These are phyloP conservation scores for Rhopalosiphum padi DNA, from an alignment of 1,140 invertebrate species.

Conservation along the genomic window DNA sequence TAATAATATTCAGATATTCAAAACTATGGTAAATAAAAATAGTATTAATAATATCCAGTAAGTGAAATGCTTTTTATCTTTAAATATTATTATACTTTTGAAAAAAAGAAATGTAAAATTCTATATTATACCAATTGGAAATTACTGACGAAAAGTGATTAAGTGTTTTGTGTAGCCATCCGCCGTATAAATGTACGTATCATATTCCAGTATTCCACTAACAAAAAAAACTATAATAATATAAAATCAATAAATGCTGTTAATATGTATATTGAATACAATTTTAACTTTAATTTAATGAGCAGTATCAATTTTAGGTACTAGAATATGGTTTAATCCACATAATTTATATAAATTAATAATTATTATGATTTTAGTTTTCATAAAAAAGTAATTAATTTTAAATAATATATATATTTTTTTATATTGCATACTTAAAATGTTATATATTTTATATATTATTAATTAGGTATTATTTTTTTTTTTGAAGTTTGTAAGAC, in stretches of 20 bases:
- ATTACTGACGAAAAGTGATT: background rate
- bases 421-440: too few relatives aligned
- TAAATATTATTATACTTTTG: background rate
- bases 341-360: background rate
- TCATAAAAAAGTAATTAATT: too few relatives aligned
- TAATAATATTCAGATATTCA: background rate
- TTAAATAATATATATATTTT: too few relatives aligned
- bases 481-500: background rate
- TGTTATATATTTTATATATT: too few relatives aligned
- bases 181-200: background rate
- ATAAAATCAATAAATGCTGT: background rate
- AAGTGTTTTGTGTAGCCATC: background rate
- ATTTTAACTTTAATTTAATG: too few relatives aligned
- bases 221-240: background rate
- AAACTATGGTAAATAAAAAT: background rate
- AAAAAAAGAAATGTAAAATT: background rate
- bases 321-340: background rate
- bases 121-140: background rate
- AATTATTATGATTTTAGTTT: background rate
- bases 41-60: background rate
- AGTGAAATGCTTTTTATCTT: background rate
- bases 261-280: too few relatives aligned
- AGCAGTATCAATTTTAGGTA: background rate
- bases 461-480: background rate
- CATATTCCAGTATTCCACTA: background rate